These are phyloP conservation scores for Cinclus cinclus DNA, from an alignment of 2,113 vertebrate species.

Conservation along the genomic window DNA sequence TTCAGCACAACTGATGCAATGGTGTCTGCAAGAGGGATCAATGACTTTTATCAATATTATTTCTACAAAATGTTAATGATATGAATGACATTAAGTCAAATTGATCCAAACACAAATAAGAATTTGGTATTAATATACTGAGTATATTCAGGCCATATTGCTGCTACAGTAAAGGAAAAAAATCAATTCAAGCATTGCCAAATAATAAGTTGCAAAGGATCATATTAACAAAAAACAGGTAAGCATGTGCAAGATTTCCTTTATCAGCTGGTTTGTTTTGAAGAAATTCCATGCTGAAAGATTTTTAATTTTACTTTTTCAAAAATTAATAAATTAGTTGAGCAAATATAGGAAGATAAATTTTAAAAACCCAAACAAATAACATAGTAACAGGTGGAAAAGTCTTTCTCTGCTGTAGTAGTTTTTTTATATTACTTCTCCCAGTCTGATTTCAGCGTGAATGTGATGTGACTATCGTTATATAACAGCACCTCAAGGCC, in stretches of 20 bases:
- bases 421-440: neutral
- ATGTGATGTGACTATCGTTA: neutral
- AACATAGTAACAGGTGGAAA: neutral
- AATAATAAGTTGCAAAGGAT: constrained; percentile 15
- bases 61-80: constrained; percentile 80
- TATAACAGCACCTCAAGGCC: neutral
- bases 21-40: constrained; percentile 75
- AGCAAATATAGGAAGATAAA: neutral
- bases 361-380: neutral
- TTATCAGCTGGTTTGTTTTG: neutral
- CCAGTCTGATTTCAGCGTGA: neutral
- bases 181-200: constrained; percentile 12
- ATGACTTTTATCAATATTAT: constrained; percentile 79
- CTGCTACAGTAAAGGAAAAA: constrained; percentile 3
- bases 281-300: neutral
- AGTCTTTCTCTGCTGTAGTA: neutral
- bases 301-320: neutral
- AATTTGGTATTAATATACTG: constrained; percentile 22
- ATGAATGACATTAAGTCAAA: constrained; percentile 82
- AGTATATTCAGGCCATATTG: constrained; percentile 3
- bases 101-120: constrained; percentile 83
- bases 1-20: constrained; percentile 28
- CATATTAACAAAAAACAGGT: neutral
- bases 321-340: neutral
- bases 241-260: neutral